Evolutionary conservation across 2,113 vertebrate genomes (phyloP), one percentile per base, ranked within the genome.

Genomic region (Pelvicachromis taeniatus): DNA sequence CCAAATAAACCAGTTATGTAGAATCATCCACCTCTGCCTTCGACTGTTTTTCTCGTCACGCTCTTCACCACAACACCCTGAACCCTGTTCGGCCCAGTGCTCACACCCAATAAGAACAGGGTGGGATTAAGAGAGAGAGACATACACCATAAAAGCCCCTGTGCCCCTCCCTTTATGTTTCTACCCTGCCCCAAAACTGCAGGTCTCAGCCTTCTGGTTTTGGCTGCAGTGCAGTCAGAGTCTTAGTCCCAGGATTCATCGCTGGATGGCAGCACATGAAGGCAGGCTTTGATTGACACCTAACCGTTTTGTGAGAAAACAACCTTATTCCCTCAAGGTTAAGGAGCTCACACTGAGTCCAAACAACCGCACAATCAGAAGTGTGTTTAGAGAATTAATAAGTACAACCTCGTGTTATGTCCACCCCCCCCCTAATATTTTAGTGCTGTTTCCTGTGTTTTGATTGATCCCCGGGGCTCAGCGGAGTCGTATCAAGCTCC

Each of bases 1-100:
- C 93, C 95, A 94, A 95, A 95, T 95, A 94, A 95, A 94, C 35
- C 84, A 80, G 55, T 93, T 85, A 12, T 84, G 87, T 90, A 81
- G 80, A 68, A 78, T 91, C 85, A 81, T 81, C 87, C 48, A 83
- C 79, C 52, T 88, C 82, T 90, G 87, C 40, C 84, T 91, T 83
- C 45, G 84, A 91, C 83, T 91, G 56, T 83, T 89, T 58, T 88
- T 88, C 86, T 52, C 79, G 61, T 73, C 84, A 81, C 56, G 68
- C 23, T 31, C 33, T 16, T 89, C 14, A 16, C 29, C 68, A 7
- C 3, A 3, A 73, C 0, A 73, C 65, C 65, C 23, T 73, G 21
- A 48, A 26, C 5, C 13, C 9, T 5, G 16, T 63, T 26, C 48
- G 77, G 50, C 73, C 17, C 55, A 29, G 48, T 48, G 42, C 40